Evolutionary conservation across 2,113 vertebrate species (phyloP).

Genomic region (Labrus mixtus): DNA sequence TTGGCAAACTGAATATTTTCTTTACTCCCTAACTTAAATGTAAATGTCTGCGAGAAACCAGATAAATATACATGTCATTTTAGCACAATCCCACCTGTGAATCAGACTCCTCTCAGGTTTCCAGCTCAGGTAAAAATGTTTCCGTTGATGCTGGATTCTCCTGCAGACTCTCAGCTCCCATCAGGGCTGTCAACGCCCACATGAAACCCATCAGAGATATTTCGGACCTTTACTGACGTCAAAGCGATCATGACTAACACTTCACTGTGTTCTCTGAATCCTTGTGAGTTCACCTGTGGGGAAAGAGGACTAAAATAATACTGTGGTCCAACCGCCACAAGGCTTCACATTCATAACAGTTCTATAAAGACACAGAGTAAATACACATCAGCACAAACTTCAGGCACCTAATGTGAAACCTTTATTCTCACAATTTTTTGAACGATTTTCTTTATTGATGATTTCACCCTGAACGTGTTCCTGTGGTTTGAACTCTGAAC

Average conservation of each 20-base stretch:
- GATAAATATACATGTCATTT: not conserved
- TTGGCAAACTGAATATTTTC: too few relatives aligned
- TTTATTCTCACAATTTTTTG: too few relatives aligned
- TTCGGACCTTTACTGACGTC: slow-evolving; percentile 59
- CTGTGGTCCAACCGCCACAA: not conserved
- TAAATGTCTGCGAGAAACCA: not conserved
- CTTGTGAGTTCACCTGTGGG: slow-evolving; percentile 26
- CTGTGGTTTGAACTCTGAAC: not conserved
- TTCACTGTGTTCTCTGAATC: slow-evolving; percentile 6
- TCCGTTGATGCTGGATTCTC: slow-evolving; percentile 15
- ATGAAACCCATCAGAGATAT: slow-evolving; percentile 47
- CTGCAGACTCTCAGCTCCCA: slow-evolving; percentile 35
- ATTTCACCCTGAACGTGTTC: not conserved
- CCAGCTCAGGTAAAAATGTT: slow-evolving; percentile 20
- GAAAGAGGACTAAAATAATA: not conserved
- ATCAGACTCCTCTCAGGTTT: not conserved
- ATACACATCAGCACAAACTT: not conserved
- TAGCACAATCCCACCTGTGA: not conserved
- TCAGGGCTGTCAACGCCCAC: slow-evolving; percentile 39
- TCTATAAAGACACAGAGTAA: not conserved
- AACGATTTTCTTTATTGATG: too few relatives aligned
- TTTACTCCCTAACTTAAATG: too few relatives aligned
- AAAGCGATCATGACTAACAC: slow-evolving; percentile 46
- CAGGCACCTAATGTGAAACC: too few relatives aligned
- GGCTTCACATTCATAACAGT: not conserved